Base-by-base conservation (phyloP, 2,888 invertebrate genomes). In the Epiblema foenella region DNA sequence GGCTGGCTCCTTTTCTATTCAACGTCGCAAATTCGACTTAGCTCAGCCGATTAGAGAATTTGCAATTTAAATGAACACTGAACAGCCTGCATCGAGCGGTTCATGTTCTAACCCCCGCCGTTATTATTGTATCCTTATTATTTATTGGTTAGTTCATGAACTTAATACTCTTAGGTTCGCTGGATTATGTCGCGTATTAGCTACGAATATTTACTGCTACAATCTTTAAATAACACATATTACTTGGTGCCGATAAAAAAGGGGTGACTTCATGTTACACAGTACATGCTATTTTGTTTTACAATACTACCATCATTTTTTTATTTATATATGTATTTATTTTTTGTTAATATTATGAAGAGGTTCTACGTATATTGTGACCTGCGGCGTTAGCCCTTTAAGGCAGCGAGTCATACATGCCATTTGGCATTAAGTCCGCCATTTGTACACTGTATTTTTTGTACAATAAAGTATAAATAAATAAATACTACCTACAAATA, bases 41-140 rank as follows among this genome's bases (percentile, higher is more conserved):
- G 72, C 64, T 74, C 63, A 60, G 71, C 75, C 78, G 83, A 82
- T 85, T 81, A 81, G 78, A 75, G 77, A 79, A 85, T 87, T 86
- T 83, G 84, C 86, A 86, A 86, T 87, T 83, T 83, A 85, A 85
- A 87, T 86, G 80, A 83, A 79, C 78, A 75, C 75, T 86, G 80
- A 83, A 78, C 78, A 75, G 75, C 77, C 75, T 76, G 77, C 78
- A 79, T 74, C 78, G 77, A 76, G 74, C 77, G 71, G 72, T 69
- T 71, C 72, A 73, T 77, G 76, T 75, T 76, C 74, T 76, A 76
- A 80, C 78, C 77, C 78, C 77, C 49, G 66, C 42, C 49, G 49
- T 57, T 68, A 56, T 65, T 62, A 69, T 68, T 64, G 20, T 46
- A 63, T 59, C 56, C 52, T 69, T 72, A 57, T 67, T 70, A 73